phyloP scores from a whole-genome alignment of 2,888 invertebrate genomes.

The Trichogramma evanescens region DNA sequence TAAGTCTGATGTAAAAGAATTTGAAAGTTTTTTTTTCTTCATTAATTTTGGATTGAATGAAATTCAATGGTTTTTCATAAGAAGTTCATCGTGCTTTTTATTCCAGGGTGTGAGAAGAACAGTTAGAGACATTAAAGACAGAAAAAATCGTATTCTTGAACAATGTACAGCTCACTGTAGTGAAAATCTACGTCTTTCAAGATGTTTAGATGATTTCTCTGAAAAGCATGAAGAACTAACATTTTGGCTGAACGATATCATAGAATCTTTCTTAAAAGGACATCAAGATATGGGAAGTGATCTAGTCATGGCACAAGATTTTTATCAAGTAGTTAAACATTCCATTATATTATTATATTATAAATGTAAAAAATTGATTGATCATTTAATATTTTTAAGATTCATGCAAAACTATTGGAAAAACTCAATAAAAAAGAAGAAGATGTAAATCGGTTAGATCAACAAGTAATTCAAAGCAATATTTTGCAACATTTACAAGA shows the following conservation, averaged over 20 bases:
- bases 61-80: background rate
- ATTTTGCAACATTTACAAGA: slow-evolving; percentile 60
- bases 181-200: slow-evolving; percentile 63
- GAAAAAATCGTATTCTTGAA: slow-evolving; percentile 59
- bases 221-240: slow-evolving; percentile 63
- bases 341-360: background rate
- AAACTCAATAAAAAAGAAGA: slow-evolving; percentile 65
- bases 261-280: slow-evolving; percentile 65
- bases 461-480: slow-evolving; percentile 44
- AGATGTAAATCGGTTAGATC: slow-evolving; percentile 51
- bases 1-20: slow-evolving; percentile 23
- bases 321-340: slow-evolving; percentile 45
- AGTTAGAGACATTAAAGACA: slow-evolving; percentile 68
- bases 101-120: slow-evolving; percentile 56
- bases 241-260: slow-evolving; percentile 68
- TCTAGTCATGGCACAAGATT: slow-evolving; percentile 61
- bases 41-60: background rate
- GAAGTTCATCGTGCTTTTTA: background rate
- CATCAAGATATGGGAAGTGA: slow-evolving; percentile 70
- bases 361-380: slow-evolving; percentile 4
- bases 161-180: slow-evolving; percentile 62
- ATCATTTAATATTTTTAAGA: slow-evolving; percentile 37
- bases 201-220: slow-evolving; percentile 62
- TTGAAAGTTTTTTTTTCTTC: background rate
- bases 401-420: slow-evolving; percentile 65